Evolutionary conservation across 2,113 vertebrate species (phyloP).

Genomic region (Halcyon malimbica): DNA sequence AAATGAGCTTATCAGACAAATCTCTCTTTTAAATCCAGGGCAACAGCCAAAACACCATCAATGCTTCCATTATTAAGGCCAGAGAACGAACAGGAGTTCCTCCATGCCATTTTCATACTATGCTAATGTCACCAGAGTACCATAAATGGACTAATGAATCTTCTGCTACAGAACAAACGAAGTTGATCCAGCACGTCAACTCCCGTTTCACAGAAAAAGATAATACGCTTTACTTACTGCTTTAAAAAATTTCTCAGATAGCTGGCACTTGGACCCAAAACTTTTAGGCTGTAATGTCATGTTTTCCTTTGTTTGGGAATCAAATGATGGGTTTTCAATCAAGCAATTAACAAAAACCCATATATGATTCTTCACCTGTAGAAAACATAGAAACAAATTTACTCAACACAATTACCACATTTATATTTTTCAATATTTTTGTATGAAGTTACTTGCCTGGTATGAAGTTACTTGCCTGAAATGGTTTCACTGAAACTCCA

Average conservation of each 20-base stretch:
- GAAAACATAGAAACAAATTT: constrained; percentile 1
- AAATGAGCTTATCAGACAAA: background rate
- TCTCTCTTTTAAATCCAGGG: background rate
- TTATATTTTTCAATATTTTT: background rate
- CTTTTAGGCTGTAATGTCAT: constrained; percentile 98
- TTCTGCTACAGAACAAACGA: background rate
- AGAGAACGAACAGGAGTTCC: background rate
- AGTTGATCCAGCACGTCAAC: background rate
- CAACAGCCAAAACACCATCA: background rate
- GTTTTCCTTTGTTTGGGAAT: constrained; percentile 99
- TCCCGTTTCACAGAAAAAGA: background rate
- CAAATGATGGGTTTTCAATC: constrained; percentile 97
- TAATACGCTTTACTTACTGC: constrained; percentile 81
- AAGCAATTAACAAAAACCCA: constrained; percentile 99
- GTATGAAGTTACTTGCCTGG: constrained; percentile 80
- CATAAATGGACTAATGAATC: background rate
- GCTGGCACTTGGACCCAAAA: constrained; percentile 94
- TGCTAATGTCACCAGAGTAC: background rate
- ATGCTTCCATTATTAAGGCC: background rate
- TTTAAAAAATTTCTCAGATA: constrained; percentile 95
- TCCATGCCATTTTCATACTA: background rate
- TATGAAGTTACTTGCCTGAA: constrained; percentile 84
- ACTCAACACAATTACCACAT: background rate
- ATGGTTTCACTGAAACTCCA: constrained; percentile 97
- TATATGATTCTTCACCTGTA: constrained; percentile 97